phyloP scores from a whole-genome alignment of 2,113 vertebrate species.

The Myrmecobius fasciatus region DNA sequence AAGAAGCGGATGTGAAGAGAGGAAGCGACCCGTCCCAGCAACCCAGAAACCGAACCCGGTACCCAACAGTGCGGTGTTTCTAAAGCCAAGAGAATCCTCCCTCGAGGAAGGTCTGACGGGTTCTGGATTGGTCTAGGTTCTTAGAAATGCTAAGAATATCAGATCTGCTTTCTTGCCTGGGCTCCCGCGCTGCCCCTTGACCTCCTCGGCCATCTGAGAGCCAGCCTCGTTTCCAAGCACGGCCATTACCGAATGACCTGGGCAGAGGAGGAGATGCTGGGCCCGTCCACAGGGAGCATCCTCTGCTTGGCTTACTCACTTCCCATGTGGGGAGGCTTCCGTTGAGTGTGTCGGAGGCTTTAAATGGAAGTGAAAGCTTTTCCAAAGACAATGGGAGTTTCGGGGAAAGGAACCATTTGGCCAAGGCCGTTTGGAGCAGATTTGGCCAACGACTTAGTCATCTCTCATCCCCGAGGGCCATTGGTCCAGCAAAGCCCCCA shows the following conservation, averaged over 20 bases:
- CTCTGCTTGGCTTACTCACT: neutral
- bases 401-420: neutral
- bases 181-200: too few species aligned
- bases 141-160: too few species aligned
- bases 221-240: neutral
- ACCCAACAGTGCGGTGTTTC: neutral
- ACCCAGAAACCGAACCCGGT: neutral
- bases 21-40: too few species aligned
- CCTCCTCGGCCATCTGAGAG: neutral
- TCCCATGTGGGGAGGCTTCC: neutral
- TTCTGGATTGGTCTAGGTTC: neutral
- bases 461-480: neutral
- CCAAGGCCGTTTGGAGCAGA: neutral
- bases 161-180: neutral
- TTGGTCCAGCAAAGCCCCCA: neutral
- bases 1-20: neutral
- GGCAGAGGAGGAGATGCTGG: neutral
- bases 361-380: neutral
- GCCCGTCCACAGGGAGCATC: too few species aligned
- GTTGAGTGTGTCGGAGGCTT: neutral
- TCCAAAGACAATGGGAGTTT: neutral
- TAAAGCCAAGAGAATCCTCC: neutral
- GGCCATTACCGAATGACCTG: neutral
- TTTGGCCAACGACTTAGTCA: neutral
- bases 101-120: neutral